phyloP scores from a whole-genome alignment of 2,797 vertebrate genomes.

The Aselliscus stoliczkanus region DNA sequence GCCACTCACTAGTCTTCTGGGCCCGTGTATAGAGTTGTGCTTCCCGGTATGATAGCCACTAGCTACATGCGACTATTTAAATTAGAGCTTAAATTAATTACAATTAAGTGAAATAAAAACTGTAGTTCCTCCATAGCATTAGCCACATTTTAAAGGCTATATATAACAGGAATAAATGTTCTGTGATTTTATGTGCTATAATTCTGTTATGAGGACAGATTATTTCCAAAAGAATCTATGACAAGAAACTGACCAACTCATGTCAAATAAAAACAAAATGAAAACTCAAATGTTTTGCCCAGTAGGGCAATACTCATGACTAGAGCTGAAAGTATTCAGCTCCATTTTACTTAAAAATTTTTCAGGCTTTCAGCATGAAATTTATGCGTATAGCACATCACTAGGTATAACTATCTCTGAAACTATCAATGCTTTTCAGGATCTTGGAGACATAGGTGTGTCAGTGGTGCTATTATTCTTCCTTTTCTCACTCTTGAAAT shows the following conservation, averaged over 20 bases:
- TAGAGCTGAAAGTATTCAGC: not conserved
- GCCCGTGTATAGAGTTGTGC: not conserved
- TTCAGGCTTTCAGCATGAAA: not conserved
- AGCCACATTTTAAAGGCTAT: not conserved
- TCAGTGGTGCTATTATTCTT: not conserved
- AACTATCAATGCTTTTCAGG: not conserved
- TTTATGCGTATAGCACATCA: not conserved
- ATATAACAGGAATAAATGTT: not conserved
- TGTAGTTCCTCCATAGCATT: not conserved
- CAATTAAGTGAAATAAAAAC: slow-evolving; percentile 24
- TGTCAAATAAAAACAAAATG: slow-evolving; percentile 22
- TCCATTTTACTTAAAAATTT: slow-evolving; percentile 10
- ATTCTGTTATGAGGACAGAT: not conserved
- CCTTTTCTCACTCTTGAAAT: not conserved
- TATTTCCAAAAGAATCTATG: not conserved
- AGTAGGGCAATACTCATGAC: not conserved
- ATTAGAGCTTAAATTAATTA: slow-evolving; percentile 2
- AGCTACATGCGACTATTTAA: not conserved
- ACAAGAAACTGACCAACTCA: not conserved
- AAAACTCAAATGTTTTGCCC: not conserved
- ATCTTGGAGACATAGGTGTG: not conserved
- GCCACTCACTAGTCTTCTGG: not conserved
- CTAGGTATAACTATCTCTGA: not conserved
- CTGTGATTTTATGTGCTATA: not conserved
- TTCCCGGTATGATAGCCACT: not conserved